Base-by-base conservation (phyloP, 2,888 invertebrate genomes). In the Pristionchus arcanus region DNA sequence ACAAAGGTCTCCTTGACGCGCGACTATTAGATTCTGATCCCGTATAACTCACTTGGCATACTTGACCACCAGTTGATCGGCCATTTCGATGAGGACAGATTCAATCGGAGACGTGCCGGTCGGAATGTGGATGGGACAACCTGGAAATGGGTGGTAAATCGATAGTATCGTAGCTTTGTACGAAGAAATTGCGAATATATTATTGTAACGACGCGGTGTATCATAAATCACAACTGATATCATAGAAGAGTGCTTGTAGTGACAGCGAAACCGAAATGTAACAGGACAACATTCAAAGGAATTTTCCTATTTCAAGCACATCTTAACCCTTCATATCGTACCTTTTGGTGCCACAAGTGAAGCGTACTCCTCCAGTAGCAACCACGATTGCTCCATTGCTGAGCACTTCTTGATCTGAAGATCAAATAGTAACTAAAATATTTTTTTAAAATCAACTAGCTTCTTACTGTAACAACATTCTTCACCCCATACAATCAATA, bases 361-460 rank as follows among this genome's bases (percentile, higher is more conserved):
- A 0, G 25, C 34, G 59, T 68, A 87, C 87, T 87, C 87, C 68
- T 87, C 87, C 66, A 87, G n/a, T 66, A 87, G 28, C 53, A 87
- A 68, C 87, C 87, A 87, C 28, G 66, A 42, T 7, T 87, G 87
- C 31, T 87, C 87, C 19, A 19, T 25, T 2, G n/a, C 16, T 5
- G n/a, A 21, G n/a, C 87, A 49, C 11, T 25, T 68, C n/a, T 66
- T 49, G 16, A 49, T 49, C 42, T 49, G 42, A 49, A 49, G 13
- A 68, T 16, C 9, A 68, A 42, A 34, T 3, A 86, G 63, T 42
- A n/a, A n/a, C n/a, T 31, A 66, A 66, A 25, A 16, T 11, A 31
- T 25, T 19, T 21, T 28, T 13, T 68, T 7, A 63, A 63, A 28
- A 68, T 42, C 77, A 42, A 49, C 34, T 5, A 77, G 42, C 25